Percentiles rank a stretch among this genome's conserved stretches.
These are phyloP conservation scores for Collichthys lucidus DNA, from an alignment of 2,113 vertebrate genomes.

Conservation along the genomic window DNA sequence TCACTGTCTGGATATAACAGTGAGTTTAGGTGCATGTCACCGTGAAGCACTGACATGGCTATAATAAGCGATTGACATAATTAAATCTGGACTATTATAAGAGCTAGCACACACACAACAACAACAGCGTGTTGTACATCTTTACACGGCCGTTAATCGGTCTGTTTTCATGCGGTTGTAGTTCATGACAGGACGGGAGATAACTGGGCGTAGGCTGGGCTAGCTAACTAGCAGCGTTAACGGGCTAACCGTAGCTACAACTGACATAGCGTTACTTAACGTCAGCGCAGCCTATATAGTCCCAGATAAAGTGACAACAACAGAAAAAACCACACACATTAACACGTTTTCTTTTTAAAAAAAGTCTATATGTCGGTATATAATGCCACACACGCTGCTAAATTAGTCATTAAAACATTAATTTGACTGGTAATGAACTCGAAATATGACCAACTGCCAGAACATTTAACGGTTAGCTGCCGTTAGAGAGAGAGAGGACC, in stretches of 20 bases:
- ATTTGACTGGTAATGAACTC: background rate
- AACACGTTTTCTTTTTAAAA: too few relatives aligned
- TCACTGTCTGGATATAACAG: background rate
- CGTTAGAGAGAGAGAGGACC: background rate
- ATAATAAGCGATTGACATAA: background rate
- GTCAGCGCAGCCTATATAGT: background rate
- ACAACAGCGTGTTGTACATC: background rate
- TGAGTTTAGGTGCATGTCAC: background rate
- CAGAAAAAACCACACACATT: background rate
- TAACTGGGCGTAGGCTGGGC: constrained; percentile 70
- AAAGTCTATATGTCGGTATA: too few relatives aligned
- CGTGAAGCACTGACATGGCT: background rate
- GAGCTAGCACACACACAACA: background rate
- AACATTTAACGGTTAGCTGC: background rate
- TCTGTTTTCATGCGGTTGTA: background rate
- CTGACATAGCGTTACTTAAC: constrained; percentile 35
- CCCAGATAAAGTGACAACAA: background rate
- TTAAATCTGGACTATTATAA: background rate
- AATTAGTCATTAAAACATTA: background rate
- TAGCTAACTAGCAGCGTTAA: constrained; percentile 62
- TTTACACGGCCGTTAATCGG: background rate
- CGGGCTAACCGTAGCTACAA: constrained; percentile 52
- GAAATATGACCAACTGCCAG: background rate
- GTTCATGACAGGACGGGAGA: background rate
- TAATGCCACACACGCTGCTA: too few relatives aligned